A percentile compares a stretch with the other conserved stretches of the same genome.
These are phyloP conservation scores for Drosophila oshimai DNA, from an alignment of 1,140 invertebrate genomes.

Conservation along the genomic window DNA sequence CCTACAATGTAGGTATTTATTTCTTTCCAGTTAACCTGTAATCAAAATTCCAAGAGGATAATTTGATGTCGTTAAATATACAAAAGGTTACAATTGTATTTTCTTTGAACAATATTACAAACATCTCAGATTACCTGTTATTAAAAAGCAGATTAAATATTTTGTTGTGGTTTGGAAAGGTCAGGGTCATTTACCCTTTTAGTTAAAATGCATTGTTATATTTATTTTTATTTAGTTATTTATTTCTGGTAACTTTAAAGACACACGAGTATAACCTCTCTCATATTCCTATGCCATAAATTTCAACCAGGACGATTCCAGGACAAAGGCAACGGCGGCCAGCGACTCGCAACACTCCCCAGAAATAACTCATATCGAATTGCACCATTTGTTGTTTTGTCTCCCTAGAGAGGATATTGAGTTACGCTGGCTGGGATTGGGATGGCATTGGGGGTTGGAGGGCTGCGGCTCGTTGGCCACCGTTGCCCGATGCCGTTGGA, in stretches of 20 bases:
- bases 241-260: conserved; percentile 45
- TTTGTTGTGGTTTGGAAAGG: too few species aligned
- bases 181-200: too few species aligned
- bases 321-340: conserved; percentile 27
- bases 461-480: conserved; percentile 34
- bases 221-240: conserved; percentile 30
- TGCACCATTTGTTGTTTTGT: conserved; percentile 75
- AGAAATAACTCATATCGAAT: conserved; percentile 65
- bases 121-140: too few species aligned
- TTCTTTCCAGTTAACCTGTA: too few species aligned
- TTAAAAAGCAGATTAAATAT: too few species aligned
- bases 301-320: conserved; percentile 10
- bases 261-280: conserved; percentile 16
- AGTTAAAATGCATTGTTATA: neutral
- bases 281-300: conserved; percentile 39
- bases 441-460: conserved; percentile 15
- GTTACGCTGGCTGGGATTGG: conserved; percentile 38
- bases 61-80: too few species aligned
- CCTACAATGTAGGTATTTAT: too few species aligned
- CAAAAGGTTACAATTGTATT: too few species aligned
- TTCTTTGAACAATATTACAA: too few species aligned
- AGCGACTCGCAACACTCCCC: conserved; percentile 34
- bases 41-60: too few species aligned
- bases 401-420: conserved; percentile 58
- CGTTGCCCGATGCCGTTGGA: conserved; percentile 41